Conservation (phyloP, 2,888 invertebrate species). For the Oxystoma pomonae region DNA sequence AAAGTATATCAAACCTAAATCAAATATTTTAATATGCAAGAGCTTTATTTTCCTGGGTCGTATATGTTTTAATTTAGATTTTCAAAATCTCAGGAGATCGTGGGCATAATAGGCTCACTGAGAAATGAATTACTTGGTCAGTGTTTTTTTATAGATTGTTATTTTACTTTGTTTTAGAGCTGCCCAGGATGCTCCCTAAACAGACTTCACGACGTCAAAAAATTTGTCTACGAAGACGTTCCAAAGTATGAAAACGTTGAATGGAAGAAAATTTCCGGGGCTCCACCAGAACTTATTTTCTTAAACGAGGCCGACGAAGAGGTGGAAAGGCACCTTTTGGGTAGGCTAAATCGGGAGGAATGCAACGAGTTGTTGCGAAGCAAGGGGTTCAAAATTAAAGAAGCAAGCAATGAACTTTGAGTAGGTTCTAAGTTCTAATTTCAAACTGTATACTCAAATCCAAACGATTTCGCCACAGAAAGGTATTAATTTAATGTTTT, state of each 20-base stretch:
- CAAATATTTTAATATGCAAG: too few species aligned
- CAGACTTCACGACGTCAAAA: conserved; percentile 61
- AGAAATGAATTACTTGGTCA: too few species aligned
- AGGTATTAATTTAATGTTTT: too few species aligned
- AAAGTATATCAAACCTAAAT: too few species aligned
- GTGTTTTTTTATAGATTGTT: too few species aligned
- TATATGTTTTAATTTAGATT: too few species aligned
- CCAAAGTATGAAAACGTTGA: conserved; percentile 58
- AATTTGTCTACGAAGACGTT: conserved; percentile 65
- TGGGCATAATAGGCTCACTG: too few species aligned
- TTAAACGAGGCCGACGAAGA: conserved; percentile 55
- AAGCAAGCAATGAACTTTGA: conserved; percentile 35
- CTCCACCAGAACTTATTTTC: conserved; percentile 60
- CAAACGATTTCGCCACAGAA: too few species aligned
- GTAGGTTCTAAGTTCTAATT: too few species aligned
- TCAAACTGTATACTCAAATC: too few species aligned
- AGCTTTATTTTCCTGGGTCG: too few species aligned
- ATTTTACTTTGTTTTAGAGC: conserved; percentile 51
- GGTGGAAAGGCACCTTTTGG: conserved; percentile 59
- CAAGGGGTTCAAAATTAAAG: conserved; percentile 55
- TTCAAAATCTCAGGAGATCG: too few species aligned
- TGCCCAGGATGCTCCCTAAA: conserved; percentile 67
- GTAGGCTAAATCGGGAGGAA: conserved; percentile 55
- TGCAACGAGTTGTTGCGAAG: conserved; percentile 62
- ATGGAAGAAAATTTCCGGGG: conserved; percentile 64